Evolutionary conservation across 2,888 invertebrate species (phyloP), one percentile per base, ranked within the genome.

Genomic region (Campoletis raptor): DNA sequence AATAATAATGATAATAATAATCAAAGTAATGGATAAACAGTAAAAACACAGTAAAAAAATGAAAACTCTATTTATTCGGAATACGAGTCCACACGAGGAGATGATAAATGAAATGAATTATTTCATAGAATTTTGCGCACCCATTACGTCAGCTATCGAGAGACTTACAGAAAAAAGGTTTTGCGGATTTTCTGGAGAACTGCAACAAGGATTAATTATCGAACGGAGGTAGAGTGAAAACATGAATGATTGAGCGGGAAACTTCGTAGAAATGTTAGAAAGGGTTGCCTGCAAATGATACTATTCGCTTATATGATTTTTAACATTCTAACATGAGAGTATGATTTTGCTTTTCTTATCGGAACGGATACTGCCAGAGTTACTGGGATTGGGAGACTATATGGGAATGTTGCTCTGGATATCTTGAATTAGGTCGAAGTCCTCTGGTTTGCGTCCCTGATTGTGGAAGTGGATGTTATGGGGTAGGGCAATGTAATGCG

Each of bases 401-500:
- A 12, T 8, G 21, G n/a, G 37, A 37, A 21, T 85, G 85, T 45
- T 85, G 85, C 77, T 0, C 0, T 12, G 85, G 85, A 66, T 85
- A 57, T n/a, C n/a, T n/a, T n/a, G n/a, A n/a, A n/a, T n/a, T n/a
- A n/a, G n/a, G n/a, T n/a, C n/a, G n/a, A n/a, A n/a, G 24, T 15
- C 69, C 69, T 30, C 2, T 73, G 48, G 66, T 0, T 36, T 84
- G 84, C 24, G 0, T 2, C 4, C 81, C 85, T n/a, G 21, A 9
- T 2, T 85, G 85, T 42, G 8, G 0, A 5, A 37, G 66, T n/a
- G 42, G 54, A 30, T 85, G 85, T 76, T 3, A 1, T n/a, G n/a
- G n/a, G 12, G 1, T 54, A 12, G 85, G 85, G 10, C 0, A 42
- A 3, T 85, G 85, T 24, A 52, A 6, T 36, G 0, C 7, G 6